Conservation (phyloP, 2,888 invertebrate genomes). For the Trichogramma evanescens region DNA sequence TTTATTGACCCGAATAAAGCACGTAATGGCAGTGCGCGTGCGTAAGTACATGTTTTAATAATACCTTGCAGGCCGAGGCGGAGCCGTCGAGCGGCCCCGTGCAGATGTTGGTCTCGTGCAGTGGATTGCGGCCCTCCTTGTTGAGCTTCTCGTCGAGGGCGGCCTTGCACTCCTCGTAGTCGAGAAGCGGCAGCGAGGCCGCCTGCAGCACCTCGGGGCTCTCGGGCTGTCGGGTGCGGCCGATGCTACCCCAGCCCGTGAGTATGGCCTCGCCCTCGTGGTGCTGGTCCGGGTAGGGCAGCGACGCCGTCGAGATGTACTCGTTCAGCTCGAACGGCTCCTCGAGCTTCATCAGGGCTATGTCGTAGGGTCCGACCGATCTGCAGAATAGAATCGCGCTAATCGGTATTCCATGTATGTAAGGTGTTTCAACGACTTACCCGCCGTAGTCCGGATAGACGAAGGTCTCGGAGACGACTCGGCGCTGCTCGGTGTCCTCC, state of each 20-base stretch:
- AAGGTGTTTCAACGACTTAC: conserved; percentile 21
- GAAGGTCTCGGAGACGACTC: conserved; percentile 28
- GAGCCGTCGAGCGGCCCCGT: conserved; percentile 45
- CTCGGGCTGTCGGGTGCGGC: conserved; percentile 24
- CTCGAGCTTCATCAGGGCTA: conserved; percentile 31
- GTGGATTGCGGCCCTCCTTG: conserved; percentile 26
- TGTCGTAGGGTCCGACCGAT: conserved; percentile 34
- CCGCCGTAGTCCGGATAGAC: conserved; percentile 37
- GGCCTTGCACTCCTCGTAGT: conserved; percentile 29
- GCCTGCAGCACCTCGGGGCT: conserved; percentile 29
- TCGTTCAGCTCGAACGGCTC: conserved; percentile 29
- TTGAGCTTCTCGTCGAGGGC: conserved; percentile 26
- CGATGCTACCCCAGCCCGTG: conserved; percentile 32
- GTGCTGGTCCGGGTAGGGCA: conserved; percentile 25
- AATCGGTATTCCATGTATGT: background rate
- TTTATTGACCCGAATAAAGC: too few relatives aligned
- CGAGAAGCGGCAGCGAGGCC: conserved; percentile 29
- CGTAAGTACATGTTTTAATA: too few relatives aligned
- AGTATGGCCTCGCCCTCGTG: conserved; percentile 27
- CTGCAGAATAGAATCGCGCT: conserved; percentile 18
- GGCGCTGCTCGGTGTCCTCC: conserved; percentile 36
- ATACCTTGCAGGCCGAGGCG: conserved; percentile 46
- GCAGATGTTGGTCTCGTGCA: conserved; percentile 47
- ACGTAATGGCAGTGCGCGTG: too few relatives aligned
- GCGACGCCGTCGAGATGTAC: conserved; percentile 25